Evolutionary conservation across 1,140 invertebrate genomes (phyloP), one percentile per base, ranked within the genome.

Genomic region (Temnothorax curvispinosus): DNA sequence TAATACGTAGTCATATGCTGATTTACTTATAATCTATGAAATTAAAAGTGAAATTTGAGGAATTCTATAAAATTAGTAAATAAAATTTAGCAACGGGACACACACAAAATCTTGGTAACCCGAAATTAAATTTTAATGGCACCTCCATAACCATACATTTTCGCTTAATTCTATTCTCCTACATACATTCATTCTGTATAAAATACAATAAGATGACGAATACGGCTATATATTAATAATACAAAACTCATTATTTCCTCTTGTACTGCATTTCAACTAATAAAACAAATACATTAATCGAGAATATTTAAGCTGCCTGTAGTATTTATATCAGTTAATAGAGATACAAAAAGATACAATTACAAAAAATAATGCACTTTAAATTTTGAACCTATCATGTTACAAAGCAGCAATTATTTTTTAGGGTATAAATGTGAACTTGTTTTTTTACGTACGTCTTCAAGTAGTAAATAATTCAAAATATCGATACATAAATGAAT

Each of bases 41-140:
- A 77, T 76, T 78, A 58, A 32, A 74, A 84, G 38, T 15, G 2
- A 74, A 84, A 75, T 41, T 54, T 80, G 0, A 32, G n/a, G 6
- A 84, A 54, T 62, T 84, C n/a, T 47, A 41, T 38, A 74, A 74
- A 72, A 75, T 47, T 74, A 62, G 32, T 47, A 75, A 60, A 80
- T 80, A 69, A 80, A 80, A 62, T 62, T 62, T 74, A 84, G 47
- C 58, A 72, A 72, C 13, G 54, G 5, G 21, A 67, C 11, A 47
- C 27, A 27, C 27, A 27, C 41, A 54, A 74, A 35, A 54, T 64
- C 58, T 52, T 88, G 47, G 4, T 58, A 84, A 84, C 62, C 56
- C 35, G 74, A 52, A 80, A 38, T 60, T 62, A 54, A 54, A 58
- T 69, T 50, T 56, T 82, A 85, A 76, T 89, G 82, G 75, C 88